A percentile compares a stretch with the other conserved stretches of the same genome.
Evolutionary conservation across 2,888 invertebrate genomes (phyloP).

Genomic region (Drosophila merina): DNA sequence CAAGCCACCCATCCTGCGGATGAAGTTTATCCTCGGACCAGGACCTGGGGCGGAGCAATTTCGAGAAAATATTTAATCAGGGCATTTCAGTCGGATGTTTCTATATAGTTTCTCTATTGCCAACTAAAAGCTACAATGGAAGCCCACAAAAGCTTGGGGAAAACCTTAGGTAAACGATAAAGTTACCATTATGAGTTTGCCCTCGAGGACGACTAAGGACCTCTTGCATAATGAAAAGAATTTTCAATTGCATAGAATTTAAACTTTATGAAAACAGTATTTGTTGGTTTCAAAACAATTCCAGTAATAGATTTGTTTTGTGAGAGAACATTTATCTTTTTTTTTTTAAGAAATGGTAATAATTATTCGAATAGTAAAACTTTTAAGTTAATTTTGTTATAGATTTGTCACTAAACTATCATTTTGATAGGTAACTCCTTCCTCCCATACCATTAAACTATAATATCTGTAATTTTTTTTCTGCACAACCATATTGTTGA

Average conservation of each 20-base stretch:
- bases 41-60: conserved; percentile 35
- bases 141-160: conserved; percentile 13
- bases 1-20: conserved; percentile 16
- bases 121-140: conserved; percentile 42
- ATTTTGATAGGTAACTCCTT: neutral
- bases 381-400: too few relatives aligned
- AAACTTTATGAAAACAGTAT: neutral
- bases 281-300: neutral
- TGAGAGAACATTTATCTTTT: too few relatives aligned
- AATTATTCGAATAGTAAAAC: too few relatives aligned
- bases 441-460: neutral
- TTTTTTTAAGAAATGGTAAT: too few relatives aligned
- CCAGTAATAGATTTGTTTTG: too few relatives aligned
- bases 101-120: conserved; percentile 25
- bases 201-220: neutral
- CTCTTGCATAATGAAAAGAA: neutral
- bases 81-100: conserved; percentile 16
- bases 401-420: too few relatives aligned
- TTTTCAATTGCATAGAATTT: neutral
- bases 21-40: conserved; percentile 55
- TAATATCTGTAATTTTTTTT: conserved; percentile 13
- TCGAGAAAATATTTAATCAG: conserved; percentile 35
- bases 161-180: conserved; percentile 20
- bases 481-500: neutral
- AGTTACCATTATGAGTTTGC: neutral